Evolutionary conservation across 2,888 invertebrate genomes (phyloP), one percentile per base, ranked within the genome.

Genomic region (Cheilosia impressa): DNA sequence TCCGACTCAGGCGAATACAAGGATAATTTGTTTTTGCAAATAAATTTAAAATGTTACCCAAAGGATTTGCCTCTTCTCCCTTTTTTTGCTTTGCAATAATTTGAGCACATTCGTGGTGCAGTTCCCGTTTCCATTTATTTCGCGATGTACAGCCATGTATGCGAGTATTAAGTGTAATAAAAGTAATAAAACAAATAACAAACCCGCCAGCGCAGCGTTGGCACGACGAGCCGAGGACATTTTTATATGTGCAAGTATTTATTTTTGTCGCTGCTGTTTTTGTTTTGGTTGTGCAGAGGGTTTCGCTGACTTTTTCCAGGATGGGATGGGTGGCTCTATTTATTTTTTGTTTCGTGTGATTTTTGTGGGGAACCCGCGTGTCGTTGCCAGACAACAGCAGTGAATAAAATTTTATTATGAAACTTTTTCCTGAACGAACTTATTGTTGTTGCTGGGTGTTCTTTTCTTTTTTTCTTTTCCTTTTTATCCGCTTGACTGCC

Each of bases 341-440:
- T 69, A 55, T 57, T 72, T 55, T 52, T 9, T 31, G 31, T 71
- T 73, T 66, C 55, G 69, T 34, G 53, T 66, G 79, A 71, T 80
- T 84, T 83, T 80, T 79, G 84, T 79, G 73, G 79, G 71, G 50
- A 75, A 53, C 55, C 66, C 71, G 75, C 71, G 71, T 73, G 79
- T 84, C 84, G 79, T 75, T 79, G 75, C 84, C 84, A 84, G 84
- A 75, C 84, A 79, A 79, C 79, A 62, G 75, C 60, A 79, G 73
- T 79, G 79, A 79, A 84, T 84, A 75, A 84, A 84, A 84, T 84
- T 84, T 84, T 84, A 84, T 84, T 84, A 79, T 84, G 66, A 84
- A 84, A 75, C 58, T 80, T 79, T 82, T 76, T 84, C 60, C 65
- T 55, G 65, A 31, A 19, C 53, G 13, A 27, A 24, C 63, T 63